Evolutionary conservation across 2,797 vertebrate genomes (phyloP).

Genomic region (Urocyon cinereoargenteus): DNA sequence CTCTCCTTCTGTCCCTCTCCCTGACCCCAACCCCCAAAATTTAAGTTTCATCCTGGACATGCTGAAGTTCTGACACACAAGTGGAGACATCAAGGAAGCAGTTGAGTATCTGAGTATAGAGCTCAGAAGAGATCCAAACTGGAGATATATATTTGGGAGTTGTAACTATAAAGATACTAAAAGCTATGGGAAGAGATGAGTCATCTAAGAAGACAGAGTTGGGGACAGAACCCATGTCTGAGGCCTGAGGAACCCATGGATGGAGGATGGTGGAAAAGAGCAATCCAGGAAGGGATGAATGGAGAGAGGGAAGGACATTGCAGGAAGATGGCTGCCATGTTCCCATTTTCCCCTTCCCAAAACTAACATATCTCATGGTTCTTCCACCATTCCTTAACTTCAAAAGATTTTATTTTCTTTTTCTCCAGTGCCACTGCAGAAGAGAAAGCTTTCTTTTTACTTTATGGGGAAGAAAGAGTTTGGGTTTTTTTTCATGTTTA

Average conservation of each 20-base stretch:
- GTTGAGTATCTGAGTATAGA: neutral
- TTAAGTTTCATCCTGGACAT: neutral
- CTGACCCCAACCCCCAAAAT: neutral
- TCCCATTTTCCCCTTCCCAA: neutral
- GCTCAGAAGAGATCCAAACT: neutral
- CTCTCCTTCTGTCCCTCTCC: neutral
- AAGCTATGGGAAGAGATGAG: neutral
- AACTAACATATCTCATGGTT: neutral
- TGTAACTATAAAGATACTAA: neutral
- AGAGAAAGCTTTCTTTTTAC: neutral
- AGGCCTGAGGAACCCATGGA: neutral
- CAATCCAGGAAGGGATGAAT: neutral
- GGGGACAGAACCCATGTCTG: neutral
- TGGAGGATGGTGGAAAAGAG: neutral
- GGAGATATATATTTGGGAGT: neutral
- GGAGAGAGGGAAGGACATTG: neutral
- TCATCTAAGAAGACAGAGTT: neutral
- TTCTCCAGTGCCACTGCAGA: neutral
- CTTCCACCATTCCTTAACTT: neutral
- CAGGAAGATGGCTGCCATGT: neutral
- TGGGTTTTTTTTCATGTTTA: constrained; percentile 23
- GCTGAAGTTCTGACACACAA: neutral
- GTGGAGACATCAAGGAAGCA: neutral
- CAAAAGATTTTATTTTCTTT: neutral
- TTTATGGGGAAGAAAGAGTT: neutral